Evolutionary conservation across 2,888 invertebrate species (phyloP), one percentile per base, ranked within the genome.

Genomic region (Clanis bilineata): DNA sequence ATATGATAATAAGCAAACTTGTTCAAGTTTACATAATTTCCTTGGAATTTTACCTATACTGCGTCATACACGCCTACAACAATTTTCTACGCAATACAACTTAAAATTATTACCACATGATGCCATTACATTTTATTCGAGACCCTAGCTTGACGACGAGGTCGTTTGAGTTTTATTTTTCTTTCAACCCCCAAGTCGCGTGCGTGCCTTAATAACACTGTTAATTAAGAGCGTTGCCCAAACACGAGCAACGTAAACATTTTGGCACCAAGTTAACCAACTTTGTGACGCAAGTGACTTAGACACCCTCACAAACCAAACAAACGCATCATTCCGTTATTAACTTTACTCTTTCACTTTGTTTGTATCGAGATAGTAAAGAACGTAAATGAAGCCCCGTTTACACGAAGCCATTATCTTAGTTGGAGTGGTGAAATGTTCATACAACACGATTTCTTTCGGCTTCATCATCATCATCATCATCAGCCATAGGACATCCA

Each of bases 171-270:
- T 55, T 73, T 76, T 79, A 81, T 83, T 85, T 80, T 82, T 79
- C 80, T 81, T 81, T 65, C 61, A 63, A 64, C 70, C 71, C 61
- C 71, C 68, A 75, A 75, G 69, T 77, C 62, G 71, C 77, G 83
- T 85, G 87, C 87, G 87, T 88, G 87, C 77, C 72, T 77, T 75
- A 81, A 80, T 70, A 70, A 69, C 77, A 70, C 72, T 73, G 77
- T 82, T 86, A 86, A 86, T 88, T 85, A 86, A 81, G 75, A 62
- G 76, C 76, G 80, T 84, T 80, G 76, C 73, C 74, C 76, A 82
- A 82, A 86, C 84, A 84, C 73, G 76, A 74, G 63, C 73, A 80
- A 80, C 77, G 77, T 76, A 84, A 83, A 84, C 82, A 82, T 79
- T 74, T 71, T 72, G 69, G 62, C 73, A 64, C 68, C 73, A 76